These are phyloP conservation scores for Hydractinia echinata DNA, from an alignment of 30 jellyfish, hydroid and myxozoan species.

Conservation along the genomic window DNA sequence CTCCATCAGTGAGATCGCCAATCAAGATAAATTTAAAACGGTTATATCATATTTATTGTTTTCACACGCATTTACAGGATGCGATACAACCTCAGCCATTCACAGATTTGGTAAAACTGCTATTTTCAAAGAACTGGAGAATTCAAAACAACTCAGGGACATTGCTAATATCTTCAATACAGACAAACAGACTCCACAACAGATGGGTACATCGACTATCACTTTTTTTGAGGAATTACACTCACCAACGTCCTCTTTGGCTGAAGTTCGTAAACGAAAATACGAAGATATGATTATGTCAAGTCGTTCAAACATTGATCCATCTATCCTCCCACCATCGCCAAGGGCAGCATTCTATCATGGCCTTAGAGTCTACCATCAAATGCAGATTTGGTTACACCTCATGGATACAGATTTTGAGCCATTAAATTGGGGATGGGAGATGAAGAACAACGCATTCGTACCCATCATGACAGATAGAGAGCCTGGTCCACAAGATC, in stretches of 20 bases:
- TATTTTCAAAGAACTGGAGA: neutral
- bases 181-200: conserved; percentile 31
- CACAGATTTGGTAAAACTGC: conserved; percentile 15
- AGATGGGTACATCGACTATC: conserved; percentile 13
- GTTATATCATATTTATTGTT: neutral
- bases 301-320: conserved; percentile 29
- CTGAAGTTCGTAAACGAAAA: conserved; percentile 24
- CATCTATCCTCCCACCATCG: conserved; percentile 43
- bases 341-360: conserved; percentile 44
- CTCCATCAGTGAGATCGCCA: conserved; percentile 1
- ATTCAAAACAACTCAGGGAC: neutral
- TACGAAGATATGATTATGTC: conserved; percentile 46
- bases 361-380: conserved; percentile 37
- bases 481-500: conserved; percentile 20
- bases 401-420: conserved; percentile 16
- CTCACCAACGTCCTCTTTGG: conserved; percentile 27
- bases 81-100: conserved; percentile 30
- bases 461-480: conserved; percentile 8
- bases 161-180: neutral
- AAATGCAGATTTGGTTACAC: conserved; percentile 24
- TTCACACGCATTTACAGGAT: conserved; percentile 28
- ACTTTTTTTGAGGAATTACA: conserved; percentile 24
- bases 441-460: neutral
- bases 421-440: conserved; percentile 30
- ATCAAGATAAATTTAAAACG: neutral